Base-by-base conservation (phyloP, 2,113 vertebrate species). In the Calidris pugnax region DNA sequence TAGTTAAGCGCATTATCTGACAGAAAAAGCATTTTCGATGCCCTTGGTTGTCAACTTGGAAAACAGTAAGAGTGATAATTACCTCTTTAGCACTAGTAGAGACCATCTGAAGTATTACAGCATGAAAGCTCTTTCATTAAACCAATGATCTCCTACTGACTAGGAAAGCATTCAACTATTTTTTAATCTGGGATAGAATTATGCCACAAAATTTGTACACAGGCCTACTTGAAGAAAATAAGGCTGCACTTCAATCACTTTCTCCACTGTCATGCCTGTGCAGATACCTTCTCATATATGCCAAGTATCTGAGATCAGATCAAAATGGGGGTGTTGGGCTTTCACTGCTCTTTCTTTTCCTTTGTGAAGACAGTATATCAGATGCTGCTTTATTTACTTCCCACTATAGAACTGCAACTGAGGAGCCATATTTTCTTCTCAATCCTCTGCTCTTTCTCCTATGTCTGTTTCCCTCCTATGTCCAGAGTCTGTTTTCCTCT, bases 1-100 rank as follows among this genome's bases (percentile, higher is more conserved):
- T 37, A 69, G 60, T 92, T 95, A 95, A 93, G 89, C 41, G 59
- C 68, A 47, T 75, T 82, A 64, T 48, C 68, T 79, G 60, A 94
- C 35, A 91, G 89, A 94, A 82, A 74, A 87, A 84, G 60, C 53
- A 86, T 86, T 92, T 93, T 87, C 3, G 3, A 75, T 33, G 15
- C 51, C 41, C 74, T 41, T 43, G 59, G 69, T 81, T 84, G 68
- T 89, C 84, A 92, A 32, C 56, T 32, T 67, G 57, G 74, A 83
- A 87, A 77, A 66, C 6, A 50, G 37, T 60, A 88, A 77, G 37
- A 62, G 59, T 39, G 71, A 76, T 76, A 51, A 90, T 90, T 81
- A 68, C 68, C 90, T 78, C 68, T 90, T 55, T 6, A 89, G 73
- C 77, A 37, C 80, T 80, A 90, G 48, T 4, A 60, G 60, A 79